A percentile compares a stretch with the other conserved stretches of the same genome.
phyloP scores from a whole-genome alignment of 2,888 invertebrate species.

The Drosophila pegasa region DNA sequence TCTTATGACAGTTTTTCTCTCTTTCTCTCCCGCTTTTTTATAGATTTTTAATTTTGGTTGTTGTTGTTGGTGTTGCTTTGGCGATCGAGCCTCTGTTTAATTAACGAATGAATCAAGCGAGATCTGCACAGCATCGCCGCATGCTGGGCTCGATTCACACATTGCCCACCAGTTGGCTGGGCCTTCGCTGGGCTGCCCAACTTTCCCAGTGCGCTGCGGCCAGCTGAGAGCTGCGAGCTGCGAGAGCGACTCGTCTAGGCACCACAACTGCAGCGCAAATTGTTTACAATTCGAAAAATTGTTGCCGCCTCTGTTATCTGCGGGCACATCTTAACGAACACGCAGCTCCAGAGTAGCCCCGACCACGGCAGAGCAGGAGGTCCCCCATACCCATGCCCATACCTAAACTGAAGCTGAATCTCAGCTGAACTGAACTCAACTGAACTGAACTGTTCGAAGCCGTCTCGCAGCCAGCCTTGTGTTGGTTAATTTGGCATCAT shows the following conservation, averaged over 20 bases:
- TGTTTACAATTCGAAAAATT: conserved; percentile 73
- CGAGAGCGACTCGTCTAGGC: conserved; percentile 17
- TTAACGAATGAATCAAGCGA: conserved; percentile 61
- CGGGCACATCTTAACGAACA: conserved; percentile 68
- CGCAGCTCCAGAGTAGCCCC: conserved; percentile 59
- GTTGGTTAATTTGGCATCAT: conserved; percentile 69
- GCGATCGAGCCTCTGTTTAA: conserved; percentile 47
- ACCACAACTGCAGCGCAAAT: conserved; percentile 60
- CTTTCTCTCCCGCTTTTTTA: background rate
- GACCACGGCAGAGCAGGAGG: conserved; percentile 24
- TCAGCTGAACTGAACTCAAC: conserved; percentile 9
- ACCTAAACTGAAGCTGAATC: conserved; percentile 9
- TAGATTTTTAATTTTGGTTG: background rate
- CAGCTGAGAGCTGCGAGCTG: conserved; percentile 9
- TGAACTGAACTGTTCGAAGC: conserved; percentile 12
- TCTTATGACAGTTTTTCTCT: conserved; percentile 36
- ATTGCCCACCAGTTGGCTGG: conserved; percentile 21
- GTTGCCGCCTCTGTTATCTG: conserved; percentile 67
- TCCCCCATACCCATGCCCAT: conserved; percentile 27
- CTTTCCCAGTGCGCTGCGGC: conserved; percentile 51
- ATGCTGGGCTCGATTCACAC: conserved; percentile 54
- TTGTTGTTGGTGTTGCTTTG: background rate
- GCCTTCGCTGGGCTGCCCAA: conserved; percentile 8
- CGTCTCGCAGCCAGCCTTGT: conserved; percentile 17
- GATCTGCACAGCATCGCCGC: conserved; percentile 50